phyloP scores from a whole-genome alignment of 2,888 invertebrate genomes.

The Morinoia aosen region DNA sequence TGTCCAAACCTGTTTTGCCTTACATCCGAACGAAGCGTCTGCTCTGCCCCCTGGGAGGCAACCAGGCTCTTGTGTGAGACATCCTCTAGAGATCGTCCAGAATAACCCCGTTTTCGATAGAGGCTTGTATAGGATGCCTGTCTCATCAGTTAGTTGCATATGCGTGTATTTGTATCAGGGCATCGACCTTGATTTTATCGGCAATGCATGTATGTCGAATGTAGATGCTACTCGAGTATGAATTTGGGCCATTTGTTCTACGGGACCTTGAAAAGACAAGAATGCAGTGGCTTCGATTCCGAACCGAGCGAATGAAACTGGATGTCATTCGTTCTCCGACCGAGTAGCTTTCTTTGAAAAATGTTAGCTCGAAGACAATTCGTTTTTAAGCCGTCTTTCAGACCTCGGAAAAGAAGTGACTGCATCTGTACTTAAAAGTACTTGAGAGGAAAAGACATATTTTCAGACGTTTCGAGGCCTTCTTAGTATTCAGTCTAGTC shows the following conservation, averaged over 20 bases:
- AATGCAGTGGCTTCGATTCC: not conserved
- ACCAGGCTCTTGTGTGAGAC: slow-evolving; percentile 6
- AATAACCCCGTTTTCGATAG: slow-evolving; percentile 37
- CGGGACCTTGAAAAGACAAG: slow-evolving; percentile 1
- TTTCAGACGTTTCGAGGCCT: not conserved
- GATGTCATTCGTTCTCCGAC: not conserved
- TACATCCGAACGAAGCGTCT: slow-evolving; percentile 52
- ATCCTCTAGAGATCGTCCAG: slow-evolving; percentile 26
- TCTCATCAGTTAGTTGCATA: slow-evolving; percentile 41
- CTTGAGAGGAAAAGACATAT: not conserved
- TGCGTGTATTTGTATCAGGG: slow-evolving; percentile 9
- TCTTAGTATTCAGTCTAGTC: slow-evolving; percentile 7
- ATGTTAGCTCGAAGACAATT: not conserved
- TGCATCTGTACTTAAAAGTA: not conserved
- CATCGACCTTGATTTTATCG: not conserved
- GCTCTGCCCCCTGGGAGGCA: not conserved
- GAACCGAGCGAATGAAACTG: not conserved
- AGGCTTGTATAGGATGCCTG: slow-evolving; percentile 40
- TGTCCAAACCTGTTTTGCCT: slow-evolving; percentile 54
- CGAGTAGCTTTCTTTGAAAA: not conserved
- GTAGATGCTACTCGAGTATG: not conserved
- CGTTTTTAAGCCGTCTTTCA: not conserved
- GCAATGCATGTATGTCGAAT: slow-evolving; percentile 33
- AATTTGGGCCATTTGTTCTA: not conserved
- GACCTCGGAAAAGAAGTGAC: not conserved